Conservation (phyloP, 2,797 vertebrate genomes). For the Pagetopsis macropterus region DNA sequence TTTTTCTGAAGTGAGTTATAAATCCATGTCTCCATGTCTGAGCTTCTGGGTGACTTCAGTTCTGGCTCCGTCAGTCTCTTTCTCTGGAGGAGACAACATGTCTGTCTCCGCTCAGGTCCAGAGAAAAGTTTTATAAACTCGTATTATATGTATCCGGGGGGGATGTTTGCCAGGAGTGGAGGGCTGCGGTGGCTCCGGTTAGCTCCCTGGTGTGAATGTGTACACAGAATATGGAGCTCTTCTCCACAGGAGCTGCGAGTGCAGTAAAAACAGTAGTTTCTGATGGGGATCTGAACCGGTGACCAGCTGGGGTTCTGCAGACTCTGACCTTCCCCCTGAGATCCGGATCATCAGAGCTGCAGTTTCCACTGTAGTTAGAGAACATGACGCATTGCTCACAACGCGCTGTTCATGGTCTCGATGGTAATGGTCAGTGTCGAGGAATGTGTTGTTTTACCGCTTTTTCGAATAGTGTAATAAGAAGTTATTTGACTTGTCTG, state of each 20-base stretch:
- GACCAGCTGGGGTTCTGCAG: conserved; percentile 30
- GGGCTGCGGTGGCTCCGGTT: conserved; percentile 51
- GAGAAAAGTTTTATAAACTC: conserved; percentile 31
- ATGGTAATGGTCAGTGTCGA: conserved; percentile 19
- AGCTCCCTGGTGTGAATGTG: conserved; percentile 48
- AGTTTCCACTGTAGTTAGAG: conserved; percentile 56
- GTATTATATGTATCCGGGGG: conserved; percentile 46
- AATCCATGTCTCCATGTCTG: conserved; percentile 28
- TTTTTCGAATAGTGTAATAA: conserved; percentile 14
- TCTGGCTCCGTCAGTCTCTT: conserved; percentile 26
- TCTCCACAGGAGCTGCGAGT: conserved; percentile 25
- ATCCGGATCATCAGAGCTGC: conserved; percentile 54
- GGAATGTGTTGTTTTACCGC: conserved; percentile 33
- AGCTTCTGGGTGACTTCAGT: conserved; percentile 44
- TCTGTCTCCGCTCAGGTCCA: conserved; percentile 61
- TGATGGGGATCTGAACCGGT: conserved; percentile 38
- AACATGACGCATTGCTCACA: conserved; percentile 44
- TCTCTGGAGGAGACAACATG: conserved; percentile 59
- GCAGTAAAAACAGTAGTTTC: conserved; percentile 50
- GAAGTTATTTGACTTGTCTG: conserved; percentile 18
- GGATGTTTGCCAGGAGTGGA: conserved; percentile 48
- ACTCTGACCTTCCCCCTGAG: conserved; percentile 42
- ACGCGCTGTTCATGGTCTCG: conserved; percentile 22
- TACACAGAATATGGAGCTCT: conserved; percentile 33
- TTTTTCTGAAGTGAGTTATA: conserved; percentile 30